Evolutionary conservation across 2,113 vertebrate genomes (phyloP), one percentile per base, ranked within the genome.

Genomic region (mouse (Mus musculus)): DNA sequence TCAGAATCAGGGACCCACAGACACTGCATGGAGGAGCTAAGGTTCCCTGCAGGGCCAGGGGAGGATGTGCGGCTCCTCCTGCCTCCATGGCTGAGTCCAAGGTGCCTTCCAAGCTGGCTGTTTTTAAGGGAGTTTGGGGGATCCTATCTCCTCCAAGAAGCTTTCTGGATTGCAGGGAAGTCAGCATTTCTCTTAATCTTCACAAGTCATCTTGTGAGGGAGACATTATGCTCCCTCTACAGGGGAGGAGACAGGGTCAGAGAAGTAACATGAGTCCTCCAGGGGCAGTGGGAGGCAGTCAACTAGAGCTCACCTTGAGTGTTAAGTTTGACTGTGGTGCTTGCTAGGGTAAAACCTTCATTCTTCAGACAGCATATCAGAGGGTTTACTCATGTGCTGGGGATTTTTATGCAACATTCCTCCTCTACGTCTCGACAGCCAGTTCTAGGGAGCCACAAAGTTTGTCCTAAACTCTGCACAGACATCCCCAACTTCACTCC

Each of bases 131-230:
- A 86, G 19, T 49, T 80, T 84, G 33, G 65, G 71, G 54, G 77
- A 93, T 19, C 10, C 61, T 56, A 16, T 88, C 81, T 96, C 61
- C 69, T 95, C 69, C 36, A 54, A 46, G 89, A 76, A 85, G 72
- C 12, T 20, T 61, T 89, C 59, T 22, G 14, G 61, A 67, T 46
- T 84, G 8, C 22, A 78, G 59, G 75, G 59, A 88, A 59, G 20
- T 19, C 73, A 56, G 78, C 16, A 16, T 63, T 30, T 84, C 46
- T 17, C 84, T 93, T 71, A 36, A 81, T 49, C 26, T 73, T 80
- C 42, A 90, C 65, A 88, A 78, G 42, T 49, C 14, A 39, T 3
- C 1, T 75, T 52, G 52, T 19, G 56, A 80, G 89, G 61, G 63
- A 54, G 75, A 17, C 52, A 52, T 65, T 39, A 7, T 85, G 54